phyloP scores from a whole-genome alignment of 2,888 invertebrate species.

The Galeruca laticollis region DNA sequence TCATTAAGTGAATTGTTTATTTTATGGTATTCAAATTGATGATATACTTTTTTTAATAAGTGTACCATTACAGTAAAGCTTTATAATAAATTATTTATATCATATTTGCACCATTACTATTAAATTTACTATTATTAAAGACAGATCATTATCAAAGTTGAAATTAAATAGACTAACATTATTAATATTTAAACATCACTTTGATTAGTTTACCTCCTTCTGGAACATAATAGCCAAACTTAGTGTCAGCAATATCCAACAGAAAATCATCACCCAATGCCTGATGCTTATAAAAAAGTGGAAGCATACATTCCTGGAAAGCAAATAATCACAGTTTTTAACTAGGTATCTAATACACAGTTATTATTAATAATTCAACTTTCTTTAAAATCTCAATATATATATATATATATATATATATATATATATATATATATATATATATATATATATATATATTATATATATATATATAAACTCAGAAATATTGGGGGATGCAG shows the following conservation, averaged over 20 bases:
- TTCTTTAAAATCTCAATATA: background rate
- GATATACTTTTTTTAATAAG: background rate
- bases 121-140: no score
- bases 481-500: no score
- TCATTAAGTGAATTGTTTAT: background rate
- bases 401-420: no score
- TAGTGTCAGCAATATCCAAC: slow-evolving; percentile 57
- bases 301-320: slow-evolving; percentile 57
- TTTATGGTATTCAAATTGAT: background rate
- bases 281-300: slow-evolving; percentile 58
- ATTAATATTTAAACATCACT: slow-evolving; percentile 2
- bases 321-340: slow-evolving; percentile 28
- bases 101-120: no score
- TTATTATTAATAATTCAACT: slow-evolving; percentile 12
- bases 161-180: no score
- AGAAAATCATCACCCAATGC: slow-evolving; percentile 59
- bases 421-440: no score
- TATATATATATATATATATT: no score
- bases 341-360: background rate
- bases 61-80: no score
- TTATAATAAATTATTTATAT: no score
- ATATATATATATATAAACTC: background rate
- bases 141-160: no score
- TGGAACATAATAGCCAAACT: slow-evolving; percentile 57
- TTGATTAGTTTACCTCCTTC: slow-evolving; percentile 48